phyloP scores from a whole-genome alignment of 2,113 vertebrate species.

The Noturus placidus region DNA sequence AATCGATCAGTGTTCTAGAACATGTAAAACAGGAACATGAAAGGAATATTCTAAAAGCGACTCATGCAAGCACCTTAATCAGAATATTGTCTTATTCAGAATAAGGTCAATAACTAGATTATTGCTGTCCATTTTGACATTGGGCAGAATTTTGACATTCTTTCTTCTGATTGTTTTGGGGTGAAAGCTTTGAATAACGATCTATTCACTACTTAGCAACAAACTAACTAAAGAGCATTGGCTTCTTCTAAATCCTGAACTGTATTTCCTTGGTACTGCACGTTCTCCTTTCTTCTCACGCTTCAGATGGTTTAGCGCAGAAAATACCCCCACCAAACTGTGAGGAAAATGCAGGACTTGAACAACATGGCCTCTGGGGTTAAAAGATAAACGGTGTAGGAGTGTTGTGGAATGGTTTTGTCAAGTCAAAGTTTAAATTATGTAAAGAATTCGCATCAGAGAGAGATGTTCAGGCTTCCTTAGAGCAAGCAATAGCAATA shows the following conservation, averaged over 20 bases:
- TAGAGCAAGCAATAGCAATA: neutral
- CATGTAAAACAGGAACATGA: too few species aligned
- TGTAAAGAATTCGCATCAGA: constrained; percentile 18
- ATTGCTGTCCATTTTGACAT: neutral
- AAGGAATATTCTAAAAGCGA: too few species aligned
- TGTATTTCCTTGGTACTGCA: neutral
- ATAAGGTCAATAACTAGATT: too few species aligned
- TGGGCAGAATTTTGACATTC: neutral
- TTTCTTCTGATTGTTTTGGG: neutral
- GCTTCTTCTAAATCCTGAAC: neutral
- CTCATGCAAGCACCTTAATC: too few species aligned
- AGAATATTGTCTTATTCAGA: too few species aligned
- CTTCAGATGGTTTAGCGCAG: neutral
- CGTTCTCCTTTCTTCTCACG: neutral
- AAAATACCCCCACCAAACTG: neutral
- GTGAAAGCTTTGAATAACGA: neutral
- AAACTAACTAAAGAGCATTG: neutral
- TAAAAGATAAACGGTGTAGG: neutral
- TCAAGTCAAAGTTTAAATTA: neutral
- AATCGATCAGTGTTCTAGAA: too few species aligned
- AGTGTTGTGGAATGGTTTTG: neutral
- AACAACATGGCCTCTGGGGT: neutral
- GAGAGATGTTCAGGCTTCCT: neutral
- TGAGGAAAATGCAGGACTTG: neutral
- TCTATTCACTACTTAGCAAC: neutral